Percentiles rank a stretch among this genome's conserved stretches.
phyloP scores from a whole-genome alignment of 2,888 invertebrate species.

The Ornithoptera alexandrae region DNA sequence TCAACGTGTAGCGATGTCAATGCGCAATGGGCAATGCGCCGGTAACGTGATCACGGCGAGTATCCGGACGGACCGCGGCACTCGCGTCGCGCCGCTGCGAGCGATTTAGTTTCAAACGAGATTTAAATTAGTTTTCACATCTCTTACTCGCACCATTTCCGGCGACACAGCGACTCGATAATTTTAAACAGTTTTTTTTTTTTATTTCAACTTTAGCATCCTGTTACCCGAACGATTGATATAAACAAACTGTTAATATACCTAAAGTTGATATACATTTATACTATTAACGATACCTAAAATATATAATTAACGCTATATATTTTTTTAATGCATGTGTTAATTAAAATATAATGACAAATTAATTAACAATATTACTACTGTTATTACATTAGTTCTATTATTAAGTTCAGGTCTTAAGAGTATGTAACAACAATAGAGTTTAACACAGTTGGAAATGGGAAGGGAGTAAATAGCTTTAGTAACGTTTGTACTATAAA shows the following conservation, averaged over 20 bases:
- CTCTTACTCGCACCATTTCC: slow-evolving; percentile 18
- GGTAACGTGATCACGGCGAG: slow-evolving; percentile 19
- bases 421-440: too few relatives aligned
- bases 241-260: background rate
- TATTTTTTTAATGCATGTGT: too few relatives aligned
- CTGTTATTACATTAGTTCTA: too few relatives aligned
- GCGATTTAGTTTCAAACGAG: slow-evolving; percentile 6
- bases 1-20: slow-evolving; percentile 18
- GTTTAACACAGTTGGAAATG: too few relatives aligned
- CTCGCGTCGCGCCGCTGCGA: slow-evolving; percentile 3
- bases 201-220: slow-evolving; percentile 14
- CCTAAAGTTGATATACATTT: background rate
- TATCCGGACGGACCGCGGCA: slow-evolving; percentile 14
- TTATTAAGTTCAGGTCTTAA: too few relatives aligned
- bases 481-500: too few relatives aligned
- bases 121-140: slow-evolving; percentile 23
- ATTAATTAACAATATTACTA: too few relatives aligned
- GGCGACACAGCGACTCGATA: slow-evolving; percentile 14
- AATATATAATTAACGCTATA: too few relatives aligned
- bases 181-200: background rate
- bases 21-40: slow-evolving; percentile 11
- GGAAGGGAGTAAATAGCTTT: too few relatives aligned
- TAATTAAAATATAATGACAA: too few relatives aligned
- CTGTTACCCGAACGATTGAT: slow-evolving; percentile 2
- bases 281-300: background rate